Conservation (phyloP, 1,140 invertebrate species). For the Drosophila asahinai region DNA sequence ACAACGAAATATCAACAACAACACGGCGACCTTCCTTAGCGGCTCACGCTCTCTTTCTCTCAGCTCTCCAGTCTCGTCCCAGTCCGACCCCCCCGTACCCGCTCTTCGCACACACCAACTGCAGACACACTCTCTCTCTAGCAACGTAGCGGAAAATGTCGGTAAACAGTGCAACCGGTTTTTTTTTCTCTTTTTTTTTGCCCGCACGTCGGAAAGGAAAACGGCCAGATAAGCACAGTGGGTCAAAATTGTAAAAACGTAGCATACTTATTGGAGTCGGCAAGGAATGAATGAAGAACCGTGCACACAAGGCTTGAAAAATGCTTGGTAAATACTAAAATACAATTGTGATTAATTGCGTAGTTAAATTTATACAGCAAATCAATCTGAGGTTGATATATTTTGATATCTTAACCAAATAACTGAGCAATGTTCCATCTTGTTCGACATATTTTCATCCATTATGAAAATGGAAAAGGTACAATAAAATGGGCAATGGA, state of each 20-base stretch:
- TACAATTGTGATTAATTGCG: too few relatives aligned
- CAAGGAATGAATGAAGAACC: background rate
- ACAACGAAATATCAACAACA: conserved; percentile 55
- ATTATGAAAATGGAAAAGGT: too few relatives aligned
- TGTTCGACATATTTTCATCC: too few relatives aligned
- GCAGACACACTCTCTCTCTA: conserved; percentile 38
- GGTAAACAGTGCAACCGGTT: conserved; percentile 82
- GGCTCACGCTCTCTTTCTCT: conserved; percentile 21
- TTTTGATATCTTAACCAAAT: too few relatives aligned
- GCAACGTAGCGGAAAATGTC: conserved; percentile 76
- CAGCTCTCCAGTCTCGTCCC: conserved; percentile 7
- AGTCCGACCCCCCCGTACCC: background rate
- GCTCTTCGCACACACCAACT: background rate
- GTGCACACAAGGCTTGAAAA: too few relatives aligned
- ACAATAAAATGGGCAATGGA: too few relatives aligned
- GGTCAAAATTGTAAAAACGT: conserved; percentile 7
- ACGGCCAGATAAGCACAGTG: conserved; percentile 38
- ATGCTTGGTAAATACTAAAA: too few relatives aligned
- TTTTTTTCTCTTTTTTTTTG: conserved; percentile 43
- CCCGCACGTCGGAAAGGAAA: conserved; percentile 40
- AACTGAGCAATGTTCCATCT: too few relatives aligned
- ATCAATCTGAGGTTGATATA: too few relatives aligned
- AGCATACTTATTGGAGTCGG: conserved; percentile 40
- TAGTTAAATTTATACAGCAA: too few relatives aligned
- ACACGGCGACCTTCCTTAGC: conserved; percentile 73